These are phyloP conservation scores for Drosophila tanythrix DNA, from an alignment of 2,888 invertebrate species.

Conservation along the genomic window DNA sequence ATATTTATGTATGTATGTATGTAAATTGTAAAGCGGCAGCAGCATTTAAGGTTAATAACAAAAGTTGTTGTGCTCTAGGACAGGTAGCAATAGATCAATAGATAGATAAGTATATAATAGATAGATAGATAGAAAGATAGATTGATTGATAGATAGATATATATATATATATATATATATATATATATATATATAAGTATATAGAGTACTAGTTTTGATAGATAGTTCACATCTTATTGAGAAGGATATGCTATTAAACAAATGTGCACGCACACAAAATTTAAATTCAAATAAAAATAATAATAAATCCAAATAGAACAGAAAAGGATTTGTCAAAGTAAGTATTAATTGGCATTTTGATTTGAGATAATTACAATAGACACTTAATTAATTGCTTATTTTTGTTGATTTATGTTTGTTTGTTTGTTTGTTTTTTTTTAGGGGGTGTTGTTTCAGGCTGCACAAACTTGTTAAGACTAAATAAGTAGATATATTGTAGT, in stretches of 20 bases:
- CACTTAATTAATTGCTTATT: conserved; percentile 68
- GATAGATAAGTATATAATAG: conserved; percentile 32
- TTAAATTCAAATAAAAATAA: conserved; percentile 34
- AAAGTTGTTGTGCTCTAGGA: conserved; percentile 62
- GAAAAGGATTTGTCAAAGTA: conserved; percentile 41
- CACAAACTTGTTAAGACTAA: conserved; percentile 63
- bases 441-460: conserved; percentile 50
- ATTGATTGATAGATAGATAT: conserved; percentile 26
- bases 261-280: conserved; percentile 61
- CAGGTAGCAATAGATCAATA: conserved; percentile 56
- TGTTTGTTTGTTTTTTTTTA: conserved; percentile 42
- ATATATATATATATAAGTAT: conserved; percentile 9
- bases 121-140: conserved; percentile 31
- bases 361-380: conserved; percentile 68
- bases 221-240: conserved; percentile 29
- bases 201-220: conserved; percentile 29
- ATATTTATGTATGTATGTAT: conserved; percentile 16
- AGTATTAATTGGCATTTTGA: conserved; percentile 70
- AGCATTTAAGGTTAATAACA: conserved; percentile 74
- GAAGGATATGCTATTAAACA: conserved; percentile 38
- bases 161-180: conserved; percentile 29
- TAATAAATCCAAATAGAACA: conserved; percentile 44
- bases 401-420: conserved; percentile 31
- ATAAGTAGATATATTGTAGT: conserved; percentile 41
- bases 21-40: conserved; percentile 63